phyloP scores from a whole-genome alignment of 1,140 invertebrate species.

The Andrena cerasifolii region DNA sequence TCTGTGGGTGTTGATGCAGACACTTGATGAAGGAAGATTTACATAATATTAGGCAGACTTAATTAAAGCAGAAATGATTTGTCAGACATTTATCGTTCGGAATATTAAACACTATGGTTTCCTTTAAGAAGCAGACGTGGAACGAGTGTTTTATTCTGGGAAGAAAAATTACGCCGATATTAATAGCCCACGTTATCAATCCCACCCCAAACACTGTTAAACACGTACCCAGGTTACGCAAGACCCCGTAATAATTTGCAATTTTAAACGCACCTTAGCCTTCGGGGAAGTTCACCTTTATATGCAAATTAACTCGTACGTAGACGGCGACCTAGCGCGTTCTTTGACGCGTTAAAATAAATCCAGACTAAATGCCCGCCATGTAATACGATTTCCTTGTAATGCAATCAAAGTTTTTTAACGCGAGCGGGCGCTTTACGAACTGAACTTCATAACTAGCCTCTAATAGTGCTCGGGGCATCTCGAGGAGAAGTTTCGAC shows the following conservation, averaged over 20 bases:
- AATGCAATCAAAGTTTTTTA: slow-evolving; percentile 40
- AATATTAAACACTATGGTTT: too few relatives aligned
- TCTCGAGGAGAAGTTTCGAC: background rate
- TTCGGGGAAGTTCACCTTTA: slow-evolving; percentile 5
- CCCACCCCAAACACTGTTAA: background rate
- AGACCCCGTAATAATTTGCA: background rate
- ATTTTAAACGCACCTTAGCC: background rate
- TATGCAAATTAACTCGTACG: slow-evolving; percentile 7
- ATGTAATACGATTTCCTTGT: slow-evolving; percentile 12
- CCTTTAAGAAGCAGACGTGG: too few relatives aligned
- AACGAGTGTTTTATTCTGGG: too few relatives aligned
- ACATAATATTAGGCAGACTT: too few relatives aligned
- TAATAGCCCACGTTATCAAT: too few relatives aligned
- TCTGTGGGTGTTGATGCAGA: too few relatives aligned
- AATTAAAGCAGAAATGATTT: too few relatives aligned
- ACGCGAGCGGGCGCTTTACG: background rate
- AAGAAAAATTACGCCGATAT: too few relatives aligned
- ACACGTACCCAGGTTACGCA: background rate
- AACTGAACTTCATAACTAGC: slow-evolving; percentile 18
- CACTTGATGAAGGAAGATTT: too few relatives aligned
- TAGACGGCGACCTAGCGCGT: background rate
- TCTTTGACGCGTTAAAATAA: slow-evolving; percentile 14
- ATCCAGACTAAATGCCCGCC: background rate
- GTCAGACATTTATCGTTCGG: too few relatives aligned
- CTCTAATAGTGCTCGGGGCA: slow-evolving; percentile 4